Conservation (phyloP, 2,888 invertebrate species). For the Oscheius sp. region DNA sequence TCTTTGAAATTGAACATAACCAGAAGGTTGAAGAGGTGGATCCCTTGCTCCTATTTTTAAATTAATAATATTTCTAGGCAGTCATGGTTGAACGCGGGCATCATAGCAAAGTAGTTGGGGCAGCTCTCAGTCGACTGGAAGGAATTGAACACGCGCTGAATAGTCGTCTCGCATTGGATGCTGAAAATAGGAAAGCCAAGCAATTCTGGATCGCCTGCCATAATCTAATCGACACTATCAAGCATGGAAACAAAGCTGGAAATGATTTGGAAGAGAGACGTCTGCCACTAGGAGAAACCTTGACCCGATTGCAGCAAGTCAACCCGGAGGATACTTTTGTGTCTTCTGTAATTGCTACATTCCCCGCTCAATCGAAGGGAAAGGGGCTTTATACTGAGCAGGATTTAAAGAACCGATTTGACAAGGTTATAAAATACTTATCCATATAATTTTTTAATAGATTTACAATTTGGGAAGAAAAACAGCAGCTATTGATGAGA, state of each 20-base stretch:
- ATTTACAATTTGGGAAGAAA: constrained; percentile 80
- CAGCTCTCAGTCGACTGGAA: constrained; percentile 82
- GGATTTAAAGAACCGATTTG: constrained; percentile 85
- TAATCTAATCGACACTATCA: constrained; percentile 83
- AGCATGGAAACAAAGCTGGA: constrained; percentile 75
- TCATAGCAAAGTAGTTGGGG: constrained; percentile 82
- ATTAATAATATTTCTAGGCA: constrained; percentile 74
- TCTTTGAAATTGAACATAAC: constrained; percentile 76
- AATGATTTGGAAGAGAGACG: constrained; percentile 65
- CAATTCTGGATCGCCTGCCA: constrained; percentile 94
- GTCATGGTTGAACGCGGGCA: constrained; percentile 80
- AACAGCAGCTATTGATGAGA: constrained; percentile 87
- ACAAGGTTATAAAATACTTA: constrained; percentile 76
- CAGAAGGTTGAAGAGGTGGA: constrained; percentile 76
- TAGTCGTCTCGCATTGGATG: constrained; percentile 66
- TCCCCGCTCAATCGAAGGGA: constrained; percentile 83
- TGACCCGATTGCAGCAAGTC: constrained; percentile 65
- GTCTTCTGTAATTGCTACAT: constrained; percentile 80
- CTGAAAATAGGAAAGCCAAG: constrained; percentile 79
- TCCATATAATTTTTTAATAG: constrained; percentile 40
- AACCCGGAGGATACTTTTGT: constrained; percentile 84
- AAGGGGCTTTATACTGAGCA: constrained; percentile 90
- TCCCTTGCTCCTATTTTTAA: neutral
- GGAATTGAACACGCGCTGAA: constrained; percentile 84
- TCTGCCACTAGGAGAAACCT: constrained; percentile 64